Evolutionary conservation across 2,888 invertebrate genomes (phyloP).

Genomic region (Eupithecia insigniata): DNA sequence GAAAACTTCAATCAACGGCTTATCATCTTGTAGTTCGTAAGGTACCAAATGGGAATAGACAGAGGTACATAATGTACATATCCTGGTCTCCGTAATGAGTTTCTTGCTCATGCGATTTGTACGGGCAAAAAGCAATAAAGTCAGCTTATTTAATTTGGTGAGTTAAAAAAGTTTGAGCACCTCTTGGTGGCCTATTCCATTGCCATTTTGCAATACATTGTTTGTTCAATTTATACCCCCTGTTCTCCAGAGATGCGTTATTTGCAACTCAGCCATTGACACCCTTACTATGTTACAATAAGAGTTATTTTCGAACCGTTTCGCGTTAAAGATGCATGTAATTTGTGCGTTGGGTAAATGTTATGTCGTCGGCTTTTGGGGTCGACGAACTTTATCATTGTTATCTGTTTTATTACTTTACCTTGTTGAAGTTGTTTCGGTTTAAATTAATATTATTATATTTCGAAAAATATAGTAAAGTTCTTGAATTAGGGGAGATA

Average conservation of each 20-base stretch:
- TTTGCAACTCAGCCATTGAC: conserved; percentile 44
- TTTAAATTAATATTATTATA: not conserved
- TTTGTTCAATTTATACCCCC: conserved; percentile 77
- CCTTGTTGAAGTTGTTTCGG: not conserved
- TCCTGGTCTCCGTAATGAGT: not conserved
- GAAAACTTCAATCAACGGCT: not conserved
- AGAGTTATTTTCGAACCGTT: conserved; percentile 40
- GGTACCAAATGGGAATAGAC: not conserved
- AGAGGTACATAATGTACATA: too few relatives aligned
- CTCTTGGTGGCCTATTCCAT: conserved; percentile 58
- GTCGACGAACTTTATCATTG: conserved; percentile 53
- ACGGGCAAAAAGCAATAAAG: not conserved
- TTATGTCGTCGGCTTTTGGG: conserved; percentile 52
- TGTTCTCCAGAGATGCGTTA: conserved; percentile 62
- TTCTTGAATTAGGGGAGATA: not conserved
- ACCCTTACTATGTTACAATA: conserved; percentile 45
- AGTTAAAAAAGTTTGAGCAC: conserved; percentile 57
- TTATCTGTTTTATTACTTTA: conserved; percentile 25
- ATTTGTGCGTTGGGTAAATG: conserved; percentile 57
- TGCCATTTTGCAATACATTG: conserved; percentile 79
- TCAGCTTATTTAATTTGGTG: not conserved
- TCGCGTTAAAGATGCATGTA: conserved; percentile 42
- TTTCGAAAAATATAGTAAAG: not conserved
- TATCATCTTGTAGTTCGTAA: not conserved
- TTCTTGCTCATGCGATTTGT: not conserved